A percentile compares a stretch with the other conserved stretches of the same genome.
Evolutionary conservation across 2,888 invertebrate species (phyloP).

Genomic region (Stictocephala bisonia): DNA sequence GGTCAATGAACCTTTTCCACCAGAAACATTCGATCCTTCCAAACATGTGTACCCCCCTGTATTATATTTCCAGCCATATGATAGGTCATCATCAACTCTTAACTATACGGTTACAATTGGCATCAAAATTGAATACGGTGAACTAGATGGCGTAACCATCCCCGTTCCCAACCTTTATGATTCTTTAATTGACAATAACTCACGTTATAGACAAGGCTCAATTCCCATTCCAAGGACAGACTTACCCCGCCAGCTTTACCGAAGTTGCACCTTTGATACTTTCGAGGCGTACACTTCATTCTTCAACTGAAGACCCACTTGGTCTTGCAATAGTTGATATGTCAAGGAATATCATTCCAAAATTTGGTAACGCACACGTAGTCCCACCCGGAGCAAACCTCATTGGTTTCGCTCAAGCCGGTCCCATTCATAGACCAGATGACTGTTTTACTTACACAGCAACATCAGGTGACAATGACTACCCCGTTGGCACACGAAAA

Average conservation of each 20-base stretch:
- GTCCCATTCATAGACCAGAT: not conserved
- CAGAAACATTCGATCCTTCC: not conserved
- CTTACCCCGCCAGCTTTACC: not conserved
- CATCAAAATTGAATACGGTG: not conserved
- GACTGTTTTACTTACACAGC: constrained; percentile 12
- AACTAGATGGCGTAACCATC: not conserved
- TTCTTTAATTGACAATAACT: constrained; percentile 23
- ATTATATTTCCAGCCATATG: not conserved
- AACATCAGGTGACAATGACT: not conserved
- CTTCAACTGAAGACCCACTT: not conserved
- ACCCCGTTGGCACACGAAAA: not conserved
- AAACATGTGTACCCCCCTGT: not conserved
- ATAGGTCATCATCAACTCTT: not conserved
- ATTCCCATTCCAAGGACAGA: not conserved
- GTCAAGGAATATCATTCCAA: constrained; percentile 3
- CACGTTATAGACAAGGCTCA: constrained; percentile 3
- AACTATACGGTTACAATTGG: not conserved
- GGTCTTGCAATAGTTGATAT: constrained; percentile 16
- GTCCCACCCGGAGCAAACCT: not conserved
- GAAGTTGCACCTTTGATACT: not conserved
- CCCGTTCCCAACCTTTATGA: not conserved
- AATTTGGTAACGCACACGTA: constrained; percentile 3
- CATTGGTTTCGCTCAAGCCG: not conserved
- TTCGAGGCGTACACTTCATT: not conserved
- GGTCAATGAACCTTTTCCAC: not conserved